Evolutionary conservation across 2,113 vertebrate species (phyloP).

Genomic region (Caloenas nicobarica): DNA sequence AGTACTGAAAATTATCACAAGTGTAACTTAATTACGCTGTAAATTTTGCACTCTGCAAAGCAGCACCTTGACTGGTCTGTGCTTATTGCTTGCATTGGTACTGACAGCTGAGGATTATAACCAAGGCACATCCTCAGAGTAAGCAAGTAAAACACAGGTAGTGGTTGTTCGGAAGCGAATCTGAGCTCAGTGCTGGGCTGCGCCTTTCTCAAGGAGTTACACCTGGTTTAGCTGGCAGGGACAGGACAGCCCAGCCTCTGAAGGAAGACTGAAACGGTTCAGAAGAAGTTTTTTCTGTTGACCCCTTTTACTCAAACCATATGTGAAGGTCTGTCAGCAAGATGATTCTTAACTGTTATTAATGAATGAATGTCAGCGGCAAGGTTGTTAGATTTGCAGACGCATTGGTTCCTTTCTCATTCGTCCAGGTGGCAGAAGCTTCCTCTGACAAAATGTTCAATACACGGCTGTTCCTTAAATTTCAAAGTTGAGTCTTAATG

Average conservation of each 20-base stretch:
- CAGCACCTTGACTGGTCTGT: neutral
- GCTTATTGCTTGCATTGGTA: neutral
- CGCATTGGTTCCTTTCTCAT: neutral
- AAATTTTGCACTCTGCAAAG: neutral
- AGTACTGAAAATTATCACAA: neutral
- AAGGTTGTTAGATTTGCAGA: neutral
- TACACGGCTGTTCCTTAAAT: neutral
- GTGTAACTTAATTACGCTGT: neutral
- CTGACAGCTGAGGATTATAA: neutral
- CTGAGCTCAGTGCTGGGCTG: neutral
- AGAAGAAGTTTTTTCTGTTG: neutral
- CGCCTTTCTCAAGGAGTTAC: neutral
- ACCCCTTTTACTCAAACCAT: neutral
- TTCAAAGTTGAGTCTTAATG: neutral
- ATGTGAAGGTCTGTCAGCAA: neutral
- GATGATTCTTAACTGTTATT: neutral
- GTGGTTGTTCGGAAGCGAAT: neutral
- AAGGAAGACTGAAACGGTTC: neutral
- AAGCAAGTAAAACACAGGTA: neutral
- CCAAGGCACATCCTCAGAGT: neutral
- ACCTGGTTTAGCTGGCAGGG: neutral
- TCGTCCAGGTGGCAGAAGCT: neutral
- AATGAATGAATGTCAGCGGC: neutral
- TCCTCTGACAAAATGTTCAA: neutral
- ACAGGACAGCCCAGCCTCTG: neutral